These are phyloP conservation scores for Melanaphis sacchari DNA, from an alignment of 1,140 invertebrate genomes.

Conservation along the genomic window DNA sequence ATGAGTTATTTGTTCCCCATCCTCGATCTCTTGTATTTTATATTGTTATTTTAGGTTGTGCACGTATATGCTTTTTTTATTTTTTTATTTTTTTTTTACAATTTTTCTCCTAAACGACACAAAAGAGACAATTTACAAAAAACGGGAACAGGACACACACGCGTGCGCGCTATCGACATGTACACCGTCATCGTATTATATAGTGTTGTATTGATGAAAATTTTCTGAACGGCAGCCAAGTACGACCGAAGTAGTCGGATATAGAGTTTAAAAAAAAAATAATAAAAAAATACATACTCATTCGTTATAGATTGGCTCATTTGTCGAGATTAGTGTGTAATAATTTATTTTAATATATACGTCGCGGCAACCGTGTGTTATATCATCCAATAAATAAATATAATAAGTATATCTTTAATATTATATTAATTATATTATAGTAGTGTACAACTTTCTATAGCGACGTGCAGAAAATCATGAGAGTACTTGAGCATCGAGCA, in stretches of 20 bases:
- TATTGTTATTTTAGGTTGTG: constrained; percentile 27
- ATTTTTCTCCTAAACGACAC: constrained; percentile 36
- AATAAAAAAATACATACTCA: not conserved
- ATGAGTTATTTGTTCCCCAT: constrained; percentile 57
- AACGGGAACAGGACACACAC: not conserved
- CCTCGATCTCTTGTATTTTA: constrained; percentile 40
- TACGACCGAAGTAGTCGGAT: not conserved
- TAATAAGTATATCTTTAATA: not conserved
- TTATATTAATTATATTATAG: not conserved
- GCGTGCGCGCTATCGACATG: no score
- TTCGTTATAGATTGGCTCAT: not conserved
- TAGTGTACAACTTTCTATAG: not conserved
- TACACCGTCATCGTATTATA: not conserved
- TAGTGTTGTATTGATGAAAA: not conserved
- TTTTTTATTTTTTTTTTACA: not conserved
- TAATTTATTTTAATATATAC: not conserved
- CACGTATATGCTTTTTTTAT: not conserved
- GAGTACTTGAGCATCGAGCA: no score
- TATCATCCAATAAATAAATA: not conserved
- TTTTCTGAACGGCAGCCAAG: not conserved
- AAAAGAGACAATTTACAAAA: constrained; percentile 52
- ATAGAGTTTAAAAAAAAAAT: not conserved
- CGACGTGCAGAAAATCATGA: not conserved
- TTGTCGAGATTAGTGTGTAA: not conserved
- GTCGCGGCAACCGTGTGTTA: not conserved